Evolutionary conservation across 2,113 vertebrate species (phyloP).

Genomic region (Lepus timidus): DNA sequence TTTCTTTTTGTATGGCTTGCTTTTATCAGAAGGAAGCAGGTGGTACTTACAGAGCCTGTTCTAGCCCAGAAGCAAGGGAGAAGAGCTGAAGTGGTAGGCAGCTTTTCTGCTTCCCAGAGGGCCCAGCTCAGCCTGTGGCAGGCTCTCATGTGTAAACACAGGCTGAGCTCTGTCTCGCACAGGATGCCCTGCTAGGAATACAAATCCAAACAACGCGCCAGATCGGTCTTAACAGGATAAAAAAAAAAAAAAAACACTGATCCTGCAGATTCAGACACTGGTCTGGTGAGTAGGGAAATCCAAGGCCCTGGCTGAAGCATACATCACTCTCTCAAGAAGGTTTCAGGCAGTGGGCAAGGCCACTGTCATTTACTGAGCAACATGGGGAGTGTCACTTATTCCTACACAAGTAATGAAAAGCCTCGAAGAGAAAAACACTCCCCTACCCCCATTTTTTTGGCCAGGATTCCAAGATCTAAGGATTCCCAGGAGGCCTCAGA

Average conservation of each 20-base stretch:
- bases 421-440: slow-evolving; percentile 11
- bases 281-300: slow-evolving; percentile 7
- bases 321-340: background rate
- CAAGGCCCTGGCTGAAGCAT: background rate
- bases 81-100: background rate
- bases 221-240: background rate
- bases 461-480: slow-evolving; percentile 40
- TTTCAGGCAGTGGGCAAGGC: background rate
- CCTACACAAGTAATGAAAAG: slow-evolving; percentile 19
- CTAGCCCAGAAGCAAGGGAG: slow-evolving; percentile 14
- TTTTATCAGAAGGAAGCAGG: slow-evolving; percentile 54
- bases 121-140: background rate
- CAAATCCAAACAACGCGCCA: slow-evolving; percentile 45
- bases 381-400: background rate
- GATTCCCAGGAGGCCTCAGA: background rate
- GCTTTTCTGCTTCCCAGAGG: background rate
- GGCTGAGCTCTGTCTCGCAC: background rate
- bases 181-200: slow-evolving; percentile 40
- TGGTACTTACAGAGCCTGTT: slow-evolving; percentile 28
- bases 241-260: slow-evolving; percentile 29
- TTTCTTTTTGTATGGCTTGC: slow-evolving; percentile 36
- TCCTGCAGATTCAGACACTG: background rate
- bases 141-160: slow-evolving; percentile 51
- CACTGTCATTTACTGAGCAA: background rate
- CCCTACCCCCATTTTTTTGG: background rate